Percentiles rank a stretch among this genome's conserved stretches.
Conservation (phyloP, 2,113 vertebrate species). For the Periophthalmodon schlosseri region DNA sequence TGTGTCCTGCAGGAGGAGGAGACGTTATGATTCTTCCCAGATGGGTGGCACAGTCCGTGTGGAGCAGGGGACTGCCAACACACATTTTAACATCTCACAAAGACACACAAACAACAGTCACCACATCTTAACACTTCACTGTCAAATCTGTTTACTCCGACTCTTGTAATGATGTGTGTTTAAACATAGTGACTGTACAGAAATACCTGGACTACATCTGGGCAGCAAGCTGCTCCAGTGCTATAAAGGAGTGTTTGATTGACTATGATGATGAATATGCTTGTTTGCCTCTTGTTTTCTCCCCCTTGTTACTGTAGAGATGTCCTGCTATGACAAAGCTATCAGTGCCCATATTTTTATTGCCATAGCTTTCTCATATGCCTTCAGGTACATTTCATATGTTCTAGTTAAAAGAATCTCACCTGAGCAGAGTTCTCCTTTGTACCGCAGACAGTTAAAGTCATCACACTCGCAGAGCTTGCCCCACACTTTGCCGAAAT, state of each 20-base stretch:
- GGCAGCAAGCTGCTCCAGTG: background rate
- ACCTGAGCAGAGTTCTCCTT: conserved; percentile 96
- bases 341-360: background rate
- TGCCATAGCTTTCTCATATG: background rate
- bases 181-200: background rate
- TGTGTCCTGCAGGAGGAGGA: conserved; percentile 37
- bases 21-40: conserved; percentile 69
- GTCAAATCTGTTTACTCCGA: background rate
- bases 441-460: conserved; percentile 96
- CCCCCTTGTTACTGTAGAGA: background rate
- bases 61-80: conserved; percentile 23
- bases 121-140: background rate
- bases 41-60: conserved; percentile 55
- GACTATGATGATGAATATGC: background rate
- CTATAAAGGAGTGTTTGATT: background rate
- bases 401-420: conserved; percentile 42
- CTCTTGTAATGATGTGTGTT: background rate
- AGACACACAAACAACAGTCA: conserved; percentile 15
- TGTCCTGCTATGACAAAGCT: background rate
- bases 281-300: background rate
- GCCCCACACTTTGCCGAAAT: conserved; percentile 92
- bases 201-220: conserved; percentile 1
- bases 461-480: conserved; percentile 96
- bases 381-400: background rate
- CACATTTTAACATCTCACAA: conserved; percentile 12